These are phyloP conservation scores for Harpegnathos saltator DNA, from an alignment of 1,140 invertebrate genomes.

Conservation along the genomic window DNA sequence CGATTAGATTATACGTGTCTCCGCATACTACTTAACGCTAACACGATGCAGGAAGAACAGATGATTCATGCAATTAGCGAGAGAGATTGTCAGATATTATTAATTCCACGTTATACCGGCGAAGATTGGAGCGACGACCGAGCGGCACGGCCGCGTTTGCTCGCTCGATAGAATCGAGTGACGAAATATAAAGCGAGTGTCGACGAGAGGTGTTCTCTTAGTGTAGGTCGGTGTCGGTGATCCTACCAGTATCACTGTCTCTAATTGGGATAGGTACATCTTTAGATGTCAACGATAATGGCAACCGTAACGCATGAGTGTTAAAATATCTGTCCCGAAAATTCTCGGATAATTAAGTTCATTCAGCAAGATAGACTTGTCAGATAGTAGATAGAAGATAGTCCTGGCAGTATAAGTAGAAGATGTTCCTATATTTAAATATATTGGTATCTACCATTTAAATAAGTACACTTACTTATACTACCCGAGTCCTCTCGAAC, in stretches of 20 bases:
- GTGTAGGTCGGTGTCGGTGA: slow-evolving; percentile 2
- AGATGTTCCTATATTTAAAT: no score
- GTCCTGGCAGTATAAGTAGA: no score
- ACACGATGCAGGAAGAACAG: slow-evolving; percentile 25
- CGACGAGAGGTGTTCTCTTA: slow-evolving; percentile 10
- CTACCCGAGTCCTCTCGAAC: no score
- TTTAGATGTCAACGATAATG: slow-evolving; percentile 52
- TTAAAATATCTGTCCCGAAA: no score
- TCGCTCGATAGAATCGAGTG: slow-evolving; percentile 51
- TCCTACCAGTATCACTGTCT: slow-evolving; percentile 59
- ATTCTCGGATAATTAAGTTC: no score
- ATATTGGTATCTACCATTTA: no score
- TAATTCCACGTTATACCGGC: slow-evolving; percentile 48
- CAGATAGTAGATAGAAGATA: no score
- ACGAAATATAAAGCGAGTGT: slow-evolving; percentile 58
- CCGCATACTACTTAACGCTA: slow-evolving; percentile 16
- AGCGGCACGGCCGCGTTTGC: not conserved
- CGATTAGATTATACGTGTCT: slow-evolving; percentile 34
- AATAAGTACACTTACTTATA: no score
- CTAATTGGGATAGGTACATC: slow-evolving; percentile 67
- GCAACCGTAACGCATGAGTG: no score
- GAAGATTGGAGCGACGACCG: slow-evolving; percentile 52
- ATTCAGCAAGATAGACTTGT: no score
- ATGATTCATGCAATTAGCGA: slow-evolving; percentile 50
- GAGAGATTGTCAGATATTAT: slow-evolving; percentile 61